A percentile compares a stretch with the other conserved stretches of the same genome.
Conservation (phyloP, 2,888 invertebrate genomes). For the Heteromyza rotundicornis region DNA sequence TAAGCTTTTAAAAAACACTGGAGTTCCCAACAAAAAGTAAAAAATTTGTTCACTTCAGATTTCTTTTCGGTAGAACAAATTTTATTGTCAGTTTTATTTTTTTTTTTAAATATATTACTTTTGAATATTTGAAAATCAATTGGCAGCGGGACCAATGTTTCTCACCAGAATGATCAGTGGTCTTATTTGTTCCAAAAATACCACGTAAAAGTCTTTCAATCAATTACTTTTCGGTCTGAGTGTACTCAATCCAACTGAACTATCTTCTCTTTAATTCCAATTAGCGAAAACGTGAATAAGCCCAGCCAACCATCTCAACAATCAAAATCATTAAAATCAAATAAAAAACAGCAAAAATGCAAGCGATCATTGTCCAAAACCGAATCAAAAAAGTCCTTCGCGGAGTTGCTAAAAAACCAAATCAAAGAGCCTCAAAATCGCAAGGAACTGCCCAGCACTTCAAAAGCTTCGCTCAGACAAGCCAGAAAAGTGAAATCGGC, state of each 20-base stretch:
- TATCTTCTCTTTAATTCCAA: no score
- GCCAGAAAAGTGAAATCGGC: conserved; percentile 36
- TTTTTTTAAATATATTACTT: conserved; percentile 3
- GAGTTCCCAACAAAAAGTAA: no score
- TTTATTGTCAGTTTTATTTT: no score
- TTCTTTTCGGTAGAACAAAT: no score
- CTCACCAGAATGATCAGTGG: conserved; percentile 36
- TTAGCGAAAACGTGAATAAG: conserved; percentile 24
- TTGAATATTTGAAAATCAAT: conserved; percentile 8
- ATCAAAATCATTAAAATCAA: conserved; percentile 24
- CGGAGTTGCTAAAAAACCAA: conserved; percentile 19
- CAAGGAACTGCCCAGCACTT: conserved; percentile 16
- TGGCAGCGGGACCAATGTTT: conserved; percentile 27
- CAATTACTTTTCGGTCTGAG: neutral
- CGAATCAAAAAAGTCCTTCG: conserved; percentile 25
- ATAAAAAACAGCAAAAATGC: conserved; percentile 29
- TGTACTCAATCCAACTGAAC: neutral
- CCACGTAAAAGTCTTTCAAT: conserved; percentile 26
- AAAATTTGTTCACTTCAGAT: no score
- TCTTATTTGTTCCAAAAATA: conserved; percentile 27
- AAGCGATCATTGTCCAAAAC: conserved; percentile 29
- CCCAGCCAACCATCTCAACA: conserved; percentile 4
- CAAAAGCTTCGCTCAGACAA: conserved; percentile 14
- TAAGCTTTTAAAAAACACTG: no score
- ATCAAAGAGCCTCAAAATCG: conserved; percentile 10